Evolutionary conservation across 2,888 invertebrate genomes (phyloP).

Genomic region (Orthosia gracilis): DNA sequence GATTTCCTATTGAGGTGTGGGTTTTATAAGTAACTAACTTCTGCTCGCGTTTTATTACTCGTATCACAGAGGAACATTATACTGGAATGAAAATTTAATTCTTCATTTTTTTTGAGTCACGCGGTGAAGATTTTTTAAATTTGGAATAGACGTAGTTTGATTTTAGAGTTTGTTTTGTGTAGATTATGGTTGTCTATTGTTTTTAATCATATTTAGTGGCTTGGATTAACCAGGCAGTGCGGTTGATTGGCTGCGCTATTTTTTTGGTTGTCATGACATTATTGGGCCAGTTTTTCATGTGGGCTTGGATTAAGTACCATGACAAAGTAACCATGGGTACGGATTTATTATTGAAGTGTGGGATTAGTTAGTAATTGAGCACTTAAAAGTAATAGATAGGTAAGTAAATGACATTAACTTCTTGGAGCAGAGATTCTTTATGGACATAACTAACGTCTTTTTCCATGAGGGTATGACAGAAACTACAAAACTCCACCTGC

Average conservation of each 20-base stretch:
- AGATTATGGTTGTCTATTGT: slow-evolving; percentile 29
- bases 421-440: too few species aligned
- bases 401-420: background rate
- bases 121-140: slow-evolving; percentile 66
- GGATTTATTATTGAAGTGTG: background rate
- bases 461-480: too few species aligned
- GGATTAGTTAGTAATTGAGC: background rate
- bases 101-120: slow-evolving; percentile 73
- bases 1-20: background rate
- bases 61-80: too few species aligned
- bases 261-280: slow-evolving; percentile 35
- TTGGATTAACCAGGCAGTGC: slow-evolving; percentile 20
- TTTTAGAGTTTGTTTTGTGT: slow-evolving; percentile 55
- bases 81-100: too few species aligned
- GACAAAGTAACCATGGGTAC: too few species aligned
- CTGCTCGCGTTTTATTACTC: too few species aligned
- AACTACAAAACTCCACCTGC: too few species aligned
- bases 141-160: slow-evolving; percentile 60
- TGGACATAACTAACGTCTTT: too few species aligned
- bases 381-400: background rate
- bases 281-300: slow-evolving; percentile 16
- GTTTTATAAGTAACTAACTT: too few species aligned
- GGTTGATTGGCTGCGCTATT: slow-evolving; percentile 40
- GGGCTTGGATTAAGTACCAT: background rate
- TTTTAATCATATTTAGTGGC: slow-evolving; percentile 70